Evolutionary conservation across 2,113 vertebrate genomes (phyloP), one percentile per base, ranked within the genome.

Genomic region (Plotosus lineatus): DNA sequence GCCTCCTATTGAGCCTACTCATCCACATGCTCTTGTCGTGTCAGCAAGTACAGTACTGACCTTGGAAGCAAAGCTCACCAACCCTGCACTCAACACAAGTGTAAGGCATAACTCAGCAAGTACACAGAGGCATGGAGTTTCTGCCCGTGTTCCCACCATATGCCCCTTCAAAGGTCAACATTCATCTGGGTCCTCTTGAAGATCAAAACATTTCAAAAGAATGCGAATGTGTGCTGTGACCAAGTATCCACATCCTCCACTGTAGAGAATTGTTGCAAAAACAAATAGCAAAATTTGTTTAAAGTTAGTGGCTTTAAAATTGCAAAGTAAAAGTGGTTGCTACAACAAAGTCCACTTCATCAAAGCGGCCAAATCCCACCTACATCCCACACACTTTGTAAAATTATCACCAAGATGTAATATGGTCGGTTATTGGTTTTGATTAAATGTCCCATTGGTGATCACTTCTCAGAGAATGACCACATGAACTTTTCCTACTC

Each of bases 11-110:
- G 74, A 33, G n/a, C n/a, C n/a, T 56, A 69, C 15, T 48, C 55
- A 65, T 36, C 53, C 56, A 55, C 53, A 38, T n/a, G 19, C 26
- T 42, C 36, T 69, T 68, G 66, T 61, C 61, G 33, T 72, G 50
- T 42, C 19, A 48, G 61, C 40, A n/a, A 36, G 60, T 26, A 71
- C 81, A 36, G 60, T 26, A 71, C 81, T 79, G 84, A 85, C 82
- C 82, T 85, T 85, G 84, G 56, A 42, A n/a, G 21, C 56, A 61
- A 63, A n/a, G 55, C 23, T 33, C 10, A 65, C 58, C 48, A 78
- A 33, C 60, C 46, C 78, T 76, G 73, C 55, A 21, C 58, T 68
- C 50, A 56, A 38, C 50, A 84, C n/a, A 61, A 75, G 51, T 82
- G 75, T 69, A 51, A 72, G 56, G n/a, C 56, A 78, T 78, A 63